These are phyloP conservation scores for zebrafish (Danio rerio) DNA, from an alignment of 2,113 vertebrate species.

Conservation along the genomic window GRCz12tu NC_133182.1:28649001-28649500, in stretches of 20 bases:
- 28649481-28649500: neutral
- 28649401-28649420: constrained; percentile 92
- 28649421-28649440: constrained; percentile 83
- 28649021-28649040: too few relatives aligned
- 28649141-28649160: too few relatives aligned
- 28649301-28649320: constrained; percentile 97
- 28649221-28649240: neutral
- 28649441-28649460: constrained; percentile 66
- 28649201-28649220: neutral
- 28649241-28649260: neutral
- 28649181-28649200: neutral
- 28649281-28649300: constrained; percentile 74
- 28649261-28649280: neutral
- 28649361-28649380: constrained; percentile 96
- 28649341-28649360: constrained; percentile 95
- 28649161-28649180: too few relatives aligned
- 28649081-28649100: too few relatives aligned
- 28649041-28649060: too few relatives aligned
- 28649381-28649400: constrained; percentile 97
- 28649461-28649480: constrained; percentile 44
- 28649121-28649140: too few relatives aligned
- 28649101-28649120: too few relatives aligned
- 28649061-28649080: too few relatives aligned
- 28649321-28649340: constrained; percentile 96
- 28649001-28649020: too few relatives aligned